These are phyloP conservation scores for Sminthurinus signatus DNA, from an alignment of 1,140 invertebrate species.

Conservation along the genomic window DNA sequence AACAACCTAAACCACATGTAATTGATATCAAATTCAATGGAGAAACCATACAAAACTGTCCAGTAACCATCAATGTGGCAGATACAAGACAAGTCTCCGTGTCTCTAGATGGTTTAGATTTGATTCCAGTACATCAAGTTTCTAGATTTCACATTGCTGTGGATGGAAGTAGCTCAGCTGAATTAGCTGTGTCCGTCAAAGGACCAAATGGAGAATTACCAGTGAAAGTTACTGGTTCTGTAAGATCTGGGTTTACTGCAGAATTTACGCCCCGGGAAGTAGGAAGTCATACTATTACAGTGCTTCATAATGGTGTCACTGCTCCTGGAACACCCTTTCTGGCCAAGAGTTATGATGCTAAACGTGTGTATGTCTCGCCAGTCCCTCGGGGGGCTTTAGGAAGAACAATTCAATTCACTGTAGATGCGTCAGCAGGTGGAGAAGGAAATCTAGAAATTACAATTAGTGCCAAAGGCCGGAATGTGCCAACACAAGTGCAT, in stretches of 20 bases:
- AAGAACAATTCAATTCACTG: slow-evolving; percentile 79
- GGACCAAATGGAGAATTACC: slow-evolving; percentile 48
- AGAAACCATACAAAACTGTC: slow-evolving; percentile 84
- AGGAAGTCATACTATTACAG: slow-evolving; percentile 78
- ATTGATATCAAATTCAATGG: slow-evolving; percentile 98
- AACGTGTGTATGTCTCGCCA: slow-evolving; percentile 74
- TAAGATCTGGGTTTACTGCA: slow-evolving; percentile 62
- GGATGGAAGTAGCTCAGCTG: slow-evolving; percentile 73
- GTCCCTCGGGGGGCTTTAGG: slow-evolving; percentile 70
- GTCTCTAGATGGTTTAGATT: slow-evolving; percentile 69
- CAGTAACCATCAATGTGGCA: slow-evolving; percentile 75
- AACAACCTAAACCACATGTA: slow-evolving; percentile 79
- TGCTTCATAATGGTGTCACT: slow-evolving; percentile 69
- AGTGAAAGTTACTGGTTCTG: slow-evolving; percentile 39
- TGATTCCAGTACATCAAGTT: slow-evolving; percentile 78
- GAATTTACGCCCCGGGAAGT: slow-evolving; percentile 86
- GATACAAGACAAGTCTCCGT: slow-evolving; percentile 72
- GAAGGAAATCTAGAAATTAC: slow-evolving; percentile 98
- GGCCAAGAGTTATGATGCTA: slow-evolving; percentile 90
- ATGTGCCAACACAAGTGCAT: slow-evolving; percentile 96
- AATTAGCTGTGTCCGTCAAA: slow-evolving; percentile 78
- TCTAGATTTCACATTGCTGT: slow-evolving; percentile 84
- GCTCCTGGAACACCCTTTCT: slow-evolving; percentile 75
- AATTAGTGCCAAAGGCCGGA: slow-evolving; percentile 84
- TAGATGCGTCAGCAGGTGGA: slow-evolving; percentile 90